Base-by-base conservation (phyloP, 92 coral and sea anemone genomes). In the Epizoanthus scotinus region DNA sequence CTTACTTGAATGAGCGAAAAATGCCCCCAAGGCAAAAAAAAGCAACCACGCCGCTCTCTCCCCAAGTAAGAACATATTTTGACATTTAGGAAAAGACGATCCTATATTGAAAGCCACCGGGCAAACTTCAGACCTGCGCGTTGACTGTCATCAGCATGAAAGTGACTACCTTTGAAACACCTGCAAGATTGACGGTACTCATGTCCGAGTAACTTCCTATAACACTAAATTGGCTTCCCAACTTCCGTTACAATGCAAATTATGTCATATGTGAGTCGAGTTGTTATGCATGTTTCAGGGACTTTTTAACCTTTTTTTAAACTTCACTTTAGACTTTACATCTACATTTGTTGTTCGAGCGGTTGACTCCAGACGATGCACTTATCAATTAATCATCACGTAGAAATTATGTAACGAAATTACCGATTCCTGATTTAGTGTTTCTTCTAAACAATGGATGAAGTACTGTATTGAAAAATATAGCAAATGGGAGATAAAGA, bases 401-500 rank as follows among this genome's bases (percentile, higher is more conserved):
- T 78, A 67, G 78, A 67, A 84, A 78, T 84, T 79, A 34, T 34
- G 5, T 34, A 78, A 78, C 82, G 84, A 83, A 82, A 73, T 86
- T 25, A 61, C 84, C 82, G 55, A 61, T 77, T 83, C 70, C 78
- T 87, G 87, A 87, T 83, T 87, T 87, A 83, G 63, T 71, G 82
- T 61, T 77, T 83, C 68, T 10, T 9, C 64, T 63, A 78, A 87
- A 78, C 90, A 87, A 60, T 28, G n/a, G 10, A n/a, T 42, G 50
- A 13, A 14, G 29, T 18, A 21, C 63, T 62, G 59, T 8, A 34
- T 47, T 3, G 22, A 65, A 70, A 54, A 62, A 47, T 60, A 24
- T 60, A 24, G 27, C 60, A 58, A 58, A 57, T 57, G 49, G 27
- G 42, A 14, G 6, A 34, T 14, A 58, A 60, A 2, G 70, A 20